Base-by-base conservation (phyloP, 2,888 invertebrate species). In the Nasonovia ribisnigri region DNA sequence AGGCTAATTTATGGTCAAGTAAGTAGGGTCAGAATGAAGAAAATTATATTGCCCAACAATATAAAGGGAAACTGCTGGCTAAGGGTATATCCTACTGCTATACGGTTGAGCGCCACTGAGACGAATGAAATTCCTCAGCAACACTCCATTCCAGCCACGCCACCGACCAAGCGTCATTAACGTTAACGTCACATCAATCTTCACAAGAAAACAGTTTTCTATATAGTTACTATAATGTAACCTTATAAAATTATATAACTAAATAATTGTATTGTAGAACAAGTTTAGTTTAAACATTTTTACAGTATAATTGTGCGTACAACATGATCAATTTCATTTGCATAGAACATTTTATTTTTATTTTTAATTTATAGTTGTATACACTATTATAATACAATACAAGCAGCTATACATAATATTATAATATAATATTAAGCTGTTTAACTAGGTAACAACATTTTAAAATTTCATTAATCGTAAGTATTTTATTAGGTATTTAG, bases 101-200 rank as follows among this genome's bases (percentile, higher is more conserved):
- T n/a, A 92, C 54, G 92, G 92, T 88, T 26, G 92, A 92, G 92
- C n/a, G 88, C 92, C 51, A 46, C 84, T 13, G 60, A 90, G 90
- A 93, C 90, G 90, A 86, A 93, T 87, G 86, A 86, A 84, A 90
- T 86, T 90, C 90, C 60, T 90, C 84, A 24, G 51, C 86, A 90
- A 67, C 93, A 93, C 54, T 90, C 89, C 57, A 29, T 60, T 57
- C 26, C 84, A 57, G 26, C 26, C 57, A 77, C 88, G 51, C 92
- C 42, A 84, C 89, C 84, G 36, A 84, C 88, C 57, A n/a, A 84
- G 89, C 92, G 42, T 84, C 93, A 60, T 93, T 93, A 92, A 84
- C 84, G 92, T 92, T 92, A 57, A 92, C 92, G 84, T 89, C 93
- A 29, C 90, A 90, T 90, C 89, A 90, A 84, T 93, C 90, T 84